Conservation (phyloP, 2,888 invertebrate species). For the Plagodis dolabraria region DNA sequence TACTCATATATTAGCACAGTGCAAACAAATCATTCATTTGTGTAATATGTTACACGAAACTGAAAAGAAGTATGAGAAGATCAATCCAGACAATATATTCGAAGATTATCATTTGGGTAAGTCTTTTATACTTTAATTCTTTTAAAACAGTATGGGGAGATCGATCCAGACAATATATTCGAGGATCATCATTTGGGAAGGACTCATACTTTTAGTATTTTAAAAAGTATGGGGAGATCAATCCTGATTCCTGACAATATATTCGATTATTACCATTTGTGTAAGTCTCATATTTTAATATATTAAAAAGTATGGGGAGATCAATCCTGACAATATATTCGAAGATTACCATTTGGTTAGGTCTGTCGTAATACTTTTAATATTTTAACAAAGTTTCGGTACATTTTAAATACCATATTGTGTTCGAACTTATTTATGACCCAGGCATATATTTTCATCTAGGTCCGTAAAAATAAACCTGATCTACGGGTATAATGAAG, state of each 20-base stretch:
- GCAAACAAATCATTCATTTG: conserved; percentile 45
- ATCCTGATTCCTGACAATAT: neutral
- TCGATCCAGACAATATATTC: neutral
- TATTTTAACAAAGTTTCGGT: no score
- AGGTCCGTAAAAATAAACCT: no score
- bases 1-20: conserved; percentile 42
- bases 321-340: neutral
- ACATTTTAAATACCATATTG: no score
- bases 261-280: conserved; percentile 43
- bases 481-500: no score
- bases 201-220: no score
- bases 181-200: neutral
- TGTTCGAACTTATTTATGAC: no score
- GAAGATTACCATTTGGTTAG: neutral
- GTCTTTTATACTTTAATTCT: no score
- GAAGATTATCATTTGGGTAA: neutral
- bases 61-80: conserved; percentile 40
- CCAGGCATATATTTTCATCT: no score
- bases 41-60: conserved; percentile 57
- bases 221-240: conserved; percentile 28
- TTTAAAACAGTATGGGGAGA: conserved; percentile 31
- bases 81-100: neutral
- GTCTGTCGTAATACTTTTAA: no score
- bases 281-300: conserved; percentile 58
- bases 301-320: conserved; percentile 38